Evolutionary conservation across 1,140 invertebrate species (phyloP).

Genomic region (Stratiolaelaps scimitus): DNA sequence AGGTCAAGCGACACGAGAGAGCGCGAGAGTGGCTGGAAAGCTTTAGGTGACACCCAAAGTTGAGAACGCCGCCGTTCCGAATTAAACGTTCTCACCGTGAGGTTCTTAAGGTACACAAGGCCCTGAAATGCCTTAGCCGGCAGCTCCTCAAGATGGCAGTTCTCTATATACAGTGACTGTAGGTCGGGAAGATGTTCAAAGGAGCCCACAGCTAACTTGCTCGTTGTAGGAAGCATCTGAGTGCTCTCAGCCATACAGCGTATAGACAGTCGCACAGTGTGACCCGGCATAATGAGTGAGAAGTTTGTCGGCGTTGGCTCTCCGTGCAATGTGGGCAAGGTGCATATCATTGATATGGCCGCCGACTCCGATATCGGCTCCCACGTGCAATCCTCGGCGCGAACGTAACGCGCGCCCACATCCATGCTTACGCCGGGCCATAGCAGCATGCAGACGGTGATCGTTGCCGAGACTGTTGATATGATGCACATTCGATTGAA

Average conservation of each 20-base stretch:
- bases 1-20: constrained; percentile 58
- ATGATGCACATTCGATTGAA: too few relatives aligned
- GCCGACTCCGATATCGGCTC: constrained; percentile 13
- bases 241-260: constrained; percentile 69
- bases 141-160: constrained; percentile 35
- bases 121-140: constrained; percentile 35
- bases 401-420: background rate
- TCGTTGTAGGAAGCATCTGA: constrained; percentile 56
- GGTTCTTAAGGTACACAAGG: constrained; percentile 35
- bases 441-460: too few relatives aligned
- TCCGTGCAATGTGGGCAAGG: background rate
- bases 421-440: background rate
- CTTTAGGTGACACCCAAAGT: constrained; percentile 60
- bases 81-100: constrained; percentile 36
- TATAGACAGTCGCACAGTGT: constrained; percentile 59
- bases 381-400: constrained; percentile 5
- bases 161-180: constrained; percentile 34
- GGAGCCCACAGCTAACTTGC: constrained; percentile 44
- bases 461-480: too few relatives aligned
- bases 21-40: constrained; percentile 50
- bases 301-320: constrained; percentile 48
- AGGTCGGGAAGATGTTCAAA: constrained; percentile 35
- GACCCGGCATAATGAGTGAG: constrained; percentile 65
- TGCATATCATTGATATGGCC: background rate
- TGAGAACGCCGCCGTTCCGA: constrained; percentile 57